These are phyloP conservation scores for Pituophis catenifer DNA, from an alignment of 2,113 vertebrate genomes.

Conservation along the genomic window DNA sequence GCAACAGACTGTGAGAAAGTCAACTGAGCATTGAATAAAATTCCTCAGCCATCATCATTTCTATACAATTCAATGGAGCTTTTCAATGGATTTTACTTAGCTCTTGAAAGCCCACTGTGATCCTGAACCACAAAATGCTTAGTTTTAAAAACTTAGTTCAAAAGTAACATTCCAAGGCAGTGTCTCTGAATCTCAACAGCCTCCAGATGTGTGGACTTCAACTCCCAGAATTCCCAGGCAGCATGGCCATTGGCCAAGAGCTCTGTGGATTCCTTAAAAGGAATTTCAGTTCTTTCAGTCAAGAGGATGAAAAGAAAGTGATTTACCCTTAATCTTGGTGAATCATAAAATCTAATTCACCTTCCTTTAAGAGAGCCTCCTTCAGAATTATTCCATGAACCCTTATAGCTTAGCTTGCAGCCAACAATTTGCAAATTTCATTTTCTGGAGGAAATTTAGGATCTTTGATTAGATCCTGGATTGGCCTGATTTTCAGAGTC, in stretches of 20 bases:
- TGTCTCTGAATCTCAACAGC: not conserved
- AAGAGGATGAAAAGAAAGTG: not conserved
- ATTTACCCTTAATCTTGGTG: not conserved
- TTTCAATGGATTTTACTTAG: not conserved
- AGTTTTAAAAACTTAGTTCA: not conserved
- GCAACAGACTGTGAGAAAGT: not conserved
- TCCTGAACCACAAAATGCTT: too few relatives aligned
- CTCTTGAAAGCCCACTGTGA: not conserved
- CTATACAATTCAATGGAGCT: not conserved
- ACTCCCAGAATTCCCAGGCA: not conserved
- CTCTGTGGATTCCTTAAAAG: not conserved
- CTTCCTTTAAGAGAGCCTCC: not conserved
- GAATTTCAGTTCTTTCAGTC: not conserved
- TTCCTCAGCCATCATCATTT: not conserved
- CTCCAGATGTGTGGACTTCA: not conserved
- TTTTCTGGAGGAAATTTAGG: not conserved
- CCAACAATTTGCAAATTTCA: not conserved
- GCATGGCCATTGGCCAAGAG: not conserved
- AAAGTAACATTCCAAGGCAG: not conserved
- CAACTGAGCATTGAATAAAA: not conserved
- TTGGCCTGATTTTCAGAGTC: not conserved
- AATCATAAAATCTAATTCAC: not conserved
- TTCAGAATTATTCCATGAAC: not conserved
- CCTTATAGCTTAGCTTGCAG: not conserved
- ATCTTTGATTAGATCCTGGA: not conserved